Percentiles rank a stretch among this genome's conserved stretches.
phyloP scores from a whole-genome alignment of 2,797 vertebrate genomes.

The Cryptoblepharus egeriae region DNA sequence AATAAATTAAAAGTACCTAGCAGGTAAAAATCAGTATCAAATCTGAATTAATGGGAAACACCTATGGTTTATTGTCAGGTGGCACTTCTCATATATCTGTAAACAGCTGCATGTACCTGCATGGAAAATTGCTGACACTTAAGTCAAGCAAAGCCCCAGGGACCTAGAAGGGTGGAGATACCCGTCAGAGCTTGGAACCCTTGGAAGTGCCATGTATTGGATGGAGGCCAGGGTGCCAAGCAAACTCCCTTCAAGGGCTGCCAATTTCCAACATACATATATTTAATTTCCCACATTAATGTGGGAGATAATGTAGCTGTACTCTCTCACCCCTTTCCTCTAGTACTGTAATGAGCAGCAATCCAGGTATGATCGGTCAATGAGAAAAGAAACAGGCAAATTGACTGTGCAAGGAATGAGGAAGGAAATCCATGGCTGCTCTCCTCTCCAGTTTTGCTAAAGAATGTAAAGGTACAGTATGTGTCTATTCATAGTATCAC shows the following conservation, averaged over 20 bases:
- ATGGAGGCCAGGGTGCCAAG: background rate
- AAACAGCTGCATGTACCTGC: background rate
- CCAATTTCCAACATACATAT: background rate
- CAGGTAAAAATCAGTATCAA: too few relatives aligned
- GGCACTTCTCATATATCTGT: too few relatives aligned
- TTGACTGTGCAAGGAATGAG: background rate
- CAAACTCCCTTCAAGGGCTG: background rate
- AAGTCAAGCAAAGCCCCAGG: background rate
- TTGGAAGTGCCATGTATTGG: background rate
- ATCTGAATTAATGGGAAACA: too few relatives aligned
- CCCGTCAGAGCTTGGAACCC: background rate
- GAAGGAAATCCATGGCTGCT: background rate
- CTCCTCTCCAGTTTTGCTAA: background rate
- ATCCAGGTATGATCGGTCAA: background rate
- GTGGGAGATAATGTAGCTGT: background rate
- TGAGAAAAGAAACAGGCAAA: background rate
- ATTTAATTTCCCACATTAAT: background rate
- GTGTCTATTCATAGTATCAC: too few relatives aligned
- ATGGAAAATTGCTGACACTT: background rate
- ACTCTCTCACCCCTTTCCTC: too few relatives aligned
- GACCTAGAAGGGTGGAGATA: background rate
- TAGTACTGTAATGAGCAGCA: too few relatives aligned
- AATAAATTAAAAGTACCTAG: too few relatives aligned
- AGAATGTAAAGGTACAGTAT: background rate
- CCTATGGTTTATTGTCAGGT: background rate